A percentile compares a stretch with the other conserved stretches of the same genome.
These are phyloP conservation scores for Poecilus cupreus DNA, from an alignment of 2,888 invertebrate genomes.

Conservation along the genomic window DNA sequence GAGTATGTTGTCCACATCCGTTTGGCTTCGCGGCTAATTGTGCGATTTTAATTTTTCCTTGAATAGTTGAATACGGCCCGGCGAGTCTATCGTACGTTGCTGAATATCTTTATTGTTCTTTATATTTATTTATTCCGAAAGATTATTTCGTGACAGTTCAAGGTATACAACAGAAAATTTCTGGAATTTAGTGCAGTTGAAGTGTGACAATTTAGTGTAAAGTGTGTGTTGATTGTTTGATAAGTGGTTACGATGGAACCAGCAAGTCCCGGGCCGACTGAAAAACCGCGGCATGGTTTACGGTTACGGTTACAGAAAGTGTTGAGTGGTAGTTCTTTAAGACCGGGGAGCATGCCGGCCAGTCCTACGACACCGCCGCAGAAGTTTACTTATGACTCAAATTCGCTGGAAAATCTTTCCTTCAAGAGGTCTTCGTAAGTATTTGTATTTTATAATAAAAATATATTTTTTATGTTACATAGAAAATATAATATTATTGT, in stretches of 20 bases:
- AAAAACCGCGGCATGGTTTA: slow-evolving; percentile 30
- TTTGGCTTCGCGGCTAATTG: neutral
- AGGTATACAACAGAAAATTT: neutral
- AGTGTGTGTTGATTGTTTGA: neutral
- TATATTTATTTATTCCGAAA: neutral
- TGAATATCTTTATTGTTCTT: neutral
- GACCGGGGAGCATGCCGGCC: neutral
- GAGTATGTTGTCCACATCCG: slow-evolving; percentile 25
- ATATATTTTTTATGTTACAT: too few species aligned
- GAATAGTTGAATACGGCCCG: neutral
- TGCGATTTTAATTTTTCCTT: slow-evolving; percentile 16
- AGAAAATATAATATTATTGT: too few species aligned
- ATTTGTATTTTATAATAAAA: too few species aligned
- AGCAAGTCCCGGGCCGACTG: slow-evolving; percentile 18
- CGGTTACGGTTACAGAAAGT: slow-evolving; percentile 44
- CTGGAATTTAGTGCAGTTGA: neutral
- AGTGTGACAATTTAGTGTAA: too few species aligned
- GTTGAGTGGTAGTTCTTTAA: slow-evolving; percentile 45
- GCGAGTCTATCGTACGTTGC: neutral
- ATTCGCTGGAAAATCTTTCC: slow-evolving; percentile 13
- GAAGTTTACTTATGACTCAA: slow-evolving; percentile 40
- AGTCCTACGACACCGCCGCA: slow-evolving; percentile 45
- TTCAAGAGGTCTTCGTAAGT: slow-evolving; percentile 46
- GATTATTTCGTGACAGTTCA: neutral
- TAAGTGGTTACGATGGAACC: neutral